Evolutionary conservation across 2,113 vertebrate species (phyloP).

Genomic region (Nipponia nippon): DNA sequence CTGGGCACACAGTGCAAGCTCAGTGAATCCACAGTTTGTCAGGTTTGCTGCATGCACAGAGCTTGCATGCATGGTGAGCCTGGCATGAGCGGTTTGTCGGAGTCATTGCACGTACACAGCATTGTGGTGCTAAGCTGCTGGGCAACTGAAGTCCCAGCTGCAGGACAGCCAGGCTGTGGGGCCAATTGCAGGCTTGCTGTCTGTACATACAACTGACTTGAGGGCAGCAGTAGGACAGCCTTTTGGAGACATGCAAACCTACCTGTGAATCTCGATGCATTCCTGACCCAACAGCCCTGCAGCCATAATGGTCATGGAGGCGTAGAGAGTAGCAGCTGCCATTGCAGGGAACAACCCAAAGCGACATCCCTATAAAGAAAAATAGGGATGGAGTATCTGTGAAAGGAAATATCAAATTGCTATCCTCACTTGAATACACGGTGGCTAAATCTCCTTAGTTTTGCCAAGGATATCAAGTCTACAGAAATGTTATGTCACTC

Average conservation of each 20-base stretch:
- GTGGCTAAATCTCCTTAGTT: background rate
- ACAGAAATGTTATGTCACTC: background rate
- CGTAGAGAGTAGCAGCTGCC: background rate
- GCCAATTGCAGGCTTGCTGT: background rate
- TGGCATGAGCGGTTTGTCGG: background rate
- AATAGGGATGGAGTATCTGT: background rate
- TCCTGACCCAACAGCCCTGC: background rate
- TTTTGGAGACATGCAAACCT: background rate
- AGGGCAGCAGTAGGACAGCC: background rate
- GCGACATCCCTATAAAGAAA: background rate
- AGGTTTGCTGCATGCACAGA: background rate
- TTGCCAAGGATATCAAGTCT: background rate
- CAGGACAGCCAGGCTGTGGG: background rate
- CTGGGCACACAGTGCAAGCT: background rate
- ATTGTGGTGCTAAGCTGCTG: background rate
- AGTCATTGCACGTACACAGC: fast-evolving
- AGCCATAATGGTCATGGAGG: background rate
- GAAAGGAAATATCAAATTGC: background rate
- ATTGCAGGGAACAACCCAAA: background rate
- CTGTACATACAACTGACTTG: background rate
- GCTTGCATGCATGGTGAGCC: fast-evolving
- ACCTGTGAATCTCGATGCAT: background rate
- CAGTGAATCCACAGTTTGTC: background rate
- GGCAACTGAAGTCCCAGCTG: background rate
- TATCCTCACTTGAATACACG: background rate